Base-by-base conservation (phyloP, 1,140 invertebrate species). In the Zaprionus tsacasi region DNA sequence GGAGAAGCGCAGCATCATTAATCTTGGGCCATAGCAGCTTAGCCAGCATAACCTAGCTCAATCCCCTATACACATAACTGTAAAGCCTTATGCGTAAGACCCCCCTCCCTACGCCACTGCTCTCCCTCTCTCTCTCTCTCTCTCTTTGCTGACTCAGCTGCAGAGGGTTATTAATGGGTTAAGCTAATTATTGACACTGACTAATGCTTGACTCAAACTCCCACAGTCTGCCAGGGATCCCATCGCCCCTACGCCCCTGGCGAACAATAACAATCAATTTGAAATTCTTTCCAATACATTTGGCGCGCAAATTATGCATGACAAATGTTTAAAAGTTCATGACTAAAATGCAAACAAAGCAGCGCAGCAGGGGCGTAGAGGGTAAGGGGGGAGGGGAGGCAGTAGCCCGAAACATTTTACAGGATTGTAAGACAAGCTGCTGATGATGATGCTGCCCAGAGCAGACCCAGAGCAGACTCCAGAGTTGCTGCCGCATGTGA, bases 261-360 rank as follows among this genome's bases (percentile, higher is more conserved):
- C 45, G 60, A 70, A 75, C 71, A 78, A 85, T 79, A 85, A 85
- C 85, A 89, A 89, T 89, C 85, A 89, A 89, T 89, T 89, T 89
- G 72, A 89, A 89, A 89, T 89, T 89, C 81, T 85, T 89, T 89
- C 85, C 85, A 90, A 89, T 89, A 89, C 85, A 89, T 89, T 89
- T 89, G 81, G 68, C 64, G 78, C 78, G 78, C 86, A 89, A 89
- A 89, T 89, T 89, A 89, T 89, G 85, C 85, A 89, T 89, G 85
- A 89, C 85, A 89, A 89, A 89, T 89, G 85, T 60, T 89, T 85
- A 85, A 89, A 90, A 89, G 86, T 89, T 89, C 85, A 89, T 89
- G 85, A 90, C 85, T 89, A 85, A 89, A 89, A 81, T 85, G 71
- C 85, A 83, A 89, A 90, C 85, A 89, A 82, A 83, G 73, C 17